Base-by-base conservation (phyloP, 2,797 vertebrate species). In the Hippoglossus hippoglossus region DNA sequence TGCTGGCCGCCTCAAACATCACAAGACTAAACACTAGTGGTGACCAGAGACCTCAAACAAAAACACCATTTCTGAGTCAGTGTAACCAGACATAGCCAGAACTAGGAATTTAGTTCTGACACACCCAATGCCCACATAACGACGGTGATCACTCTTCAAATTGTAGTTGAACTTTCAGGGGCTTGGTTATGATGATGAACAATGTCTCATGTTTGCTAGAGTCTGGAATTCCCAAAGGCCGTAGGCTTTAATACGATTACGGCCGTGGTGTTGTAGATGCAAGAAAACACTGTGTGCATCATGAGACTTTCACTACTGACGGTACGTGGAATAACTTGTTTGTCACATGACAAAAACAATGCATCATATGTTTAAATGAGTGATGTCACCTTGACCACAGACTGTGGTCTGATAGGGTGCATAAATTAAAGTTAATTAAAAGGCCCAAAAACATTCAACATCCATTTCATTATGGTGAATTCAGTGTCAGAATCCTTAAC, bases 241-340 rank as follows among this genome's bases (percentile, higher is more conserved):
- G 15, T 15, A 19, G 44, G 44, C 44, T 46, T 19, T 46, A 6
- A 46, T 16, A 19, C 18, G 44, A 46, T 46, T 46, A 46, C 15
- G 6, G 18, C 44, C 44, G 7, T 46, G 7, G 44, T 6, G 16
- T 18, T 46, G 44, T 4, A 46, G 44, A 68, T 84, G 24, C 9
- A 51, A 68, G 53, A 22, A 63, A 64, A 69, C 13, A 52, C 56
- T 25, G 39, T 44, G 24, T 36, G 16, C 6, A 50, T 79, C 91
- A 92, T 88, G 82, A 89, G 91, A 91, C 69, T 18, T 31, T 22
- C 53, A 68, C 82, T 64, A 87, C 75, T 90, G 50, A 51, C 9
- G 50, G 50, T 19, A 13, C 6, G 18, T 46, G 44, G 16, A 16
- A 19, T 46, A 6, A 46, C 44, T 46, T 19, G 15, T 46, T 6